Evolutionary conservation across 30 jellyfish, hydroid and myxozoan genomes (phyloP).

Genomic region (Rhopilema esculentum): DNA sequence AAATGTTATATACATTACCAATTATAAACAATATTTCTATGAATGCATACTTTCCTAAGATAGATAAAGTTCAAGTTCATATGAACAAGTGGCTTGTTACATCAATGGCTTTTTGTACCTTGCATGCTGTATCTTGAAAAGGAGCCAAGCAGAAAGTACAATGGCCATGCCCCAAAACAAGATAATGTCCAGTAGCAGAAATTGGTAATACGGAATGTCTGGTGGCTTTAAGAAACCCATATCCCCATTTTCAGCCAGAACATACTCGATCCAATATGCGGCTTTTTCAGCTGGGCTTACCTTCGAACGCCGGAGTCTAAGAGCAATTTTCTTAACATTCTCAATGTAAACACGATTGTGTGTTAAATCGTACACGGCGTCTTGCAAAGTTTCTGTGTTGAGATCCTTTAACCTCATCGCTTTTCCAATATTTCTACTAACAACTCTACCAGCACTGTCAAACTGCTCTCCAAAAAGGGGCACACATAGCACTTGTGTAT

Average conservation of each 20-base stretch:
- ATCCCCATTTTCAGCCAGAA: conserved; percentile 63
- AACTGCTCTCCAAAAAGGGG: conserved; percentile 85
- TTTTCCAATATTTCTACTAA: conserved; percentile 60
- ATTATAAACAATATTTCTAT: no score
- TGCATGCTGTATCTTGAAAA: background rate
- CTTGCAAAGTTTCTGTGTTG: conserved; percentile 2
- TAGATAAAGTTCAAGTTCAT: background rate
- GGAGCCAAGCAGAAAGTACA: background rate
- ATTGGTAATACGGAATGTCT: conserved; percentile 28
- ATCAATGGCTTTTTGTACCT: background rate
- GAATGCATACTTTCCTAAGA: no score
- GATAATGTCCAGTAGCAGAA: conserved; percentile 21
- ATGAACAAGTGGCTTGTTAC: background rate
- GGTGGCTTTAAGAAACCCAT: conserved; percentile 31
- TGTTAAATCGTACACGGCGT: conserved; percentile 14
- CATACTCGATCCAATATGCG: conserved; percentile 57
- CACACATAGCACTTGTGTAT: conserved; percentile 56
- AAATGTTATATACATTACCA: no score
- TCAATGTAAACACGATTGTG: background rate
- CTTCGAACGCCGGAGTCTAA: conserved; percentile 50
- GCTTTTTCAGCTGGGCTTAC: conserved; percentile 51
- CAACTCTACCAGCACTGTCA: conserved; percentile 71
- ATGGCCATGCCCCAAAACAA: conserved; percentile 27
- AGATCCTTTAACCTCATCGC: conserved; percentile 47
- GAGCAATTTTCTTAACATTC: conserved; percentile 43